These are phyloP conservation scores for Lordiphosa collinella DNA, from an alignment of 1,140 invertebrate genomes.

Conservation along the genomic window DNA sequence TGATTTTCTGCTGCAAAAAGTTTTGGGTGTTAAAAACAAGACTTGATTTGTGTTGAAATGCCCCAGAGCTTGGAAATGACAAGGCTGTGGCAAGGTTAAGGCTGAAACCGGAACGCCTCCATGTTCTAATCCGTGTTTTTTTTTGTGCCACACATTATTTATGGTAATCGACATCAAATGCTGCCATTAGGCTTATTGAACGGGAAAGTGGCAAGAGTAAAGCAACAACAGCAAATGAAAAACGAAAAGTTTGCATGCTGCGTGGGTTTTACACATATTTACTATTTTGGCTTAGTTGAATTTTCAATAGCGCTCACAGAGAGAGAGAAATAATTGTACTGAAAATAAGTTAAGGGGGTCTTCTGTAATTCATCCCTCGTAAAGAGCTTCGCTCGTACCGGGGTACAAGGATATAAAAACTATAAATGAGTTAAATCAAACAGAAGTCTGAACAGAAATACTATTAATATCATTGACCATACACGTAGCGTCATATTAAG, in stretches of 20 bases:
- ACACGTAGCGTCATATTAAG: too few relatives aligned
- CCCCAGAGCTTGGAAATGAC: conserved; percentile 4
- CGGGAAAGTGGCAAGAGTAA: conserved; percentile 46
- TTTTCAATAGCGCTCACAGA: too few relatives aligned
- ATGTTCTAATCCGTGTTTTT: conserved; percentile 10
- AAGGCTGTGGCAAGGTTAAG: conserved; percentile 37
- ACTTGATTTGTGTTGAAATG: conserved; percentile 1
- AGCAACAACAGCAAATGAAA: conserved; percentile 18
- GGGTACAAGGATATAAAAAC: too few relatives aligned
- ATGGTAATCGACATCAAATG: conserved; percentile 76
- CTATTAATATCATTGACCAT: too few relatives aligned
- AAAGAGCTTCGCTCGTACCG: too few relatives aligned
- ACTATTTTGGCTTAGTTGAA: conserved; percentile 11
- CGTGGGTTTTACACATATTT: conserved; percentile 14
- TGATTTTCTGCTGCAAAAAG: conserved; percentile 57
- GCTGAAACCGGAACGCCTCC: conserved; percentile 34
- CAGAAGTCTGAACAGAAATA: too few relatives aligned
- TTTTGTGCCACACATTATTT: conserved; percentile 45
- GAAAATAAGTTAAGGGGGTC: too few relatives aligned
- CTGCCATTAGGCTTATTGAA: conserved; percentile 68
- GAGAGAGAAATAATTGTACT: too few relatives aligned
- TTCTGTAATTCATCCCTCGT: too few relatives aligned
- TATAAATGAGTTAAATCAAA: too few relatives aligned
- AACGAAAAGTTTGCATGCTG: conserved; percentile 8
- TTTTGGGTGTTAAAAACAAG: conserved; percentile 22